phyloP scores from a whole-genome alignment of 2,113 vertebrate genomes.

The Saccopteryx leptura region DNA sequence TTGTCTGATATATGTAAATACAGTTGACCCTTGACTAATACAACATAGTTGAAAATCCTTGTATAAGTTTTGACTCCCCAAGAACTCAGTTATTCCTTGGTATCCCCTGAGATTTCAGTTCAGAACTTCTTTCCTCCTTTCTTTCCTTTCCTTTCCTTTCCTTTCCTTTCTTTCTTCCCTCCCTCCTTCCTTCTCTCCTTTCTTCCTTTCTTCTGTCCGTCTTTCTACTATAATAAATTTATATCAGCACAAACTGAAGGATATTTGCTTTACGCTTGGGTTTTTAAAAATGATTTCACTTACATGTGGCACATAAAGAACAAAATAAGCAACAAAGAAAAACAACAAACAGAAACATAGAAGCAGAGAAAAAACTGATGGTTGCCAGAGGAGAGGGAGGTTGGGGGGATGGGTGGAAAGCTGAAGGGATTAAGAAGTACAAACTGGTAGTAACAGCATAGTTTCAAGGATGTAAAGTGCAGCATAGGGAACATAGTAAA shows the following conservation, averaged over 20 bases:
- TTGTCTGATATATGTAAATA: neutral
- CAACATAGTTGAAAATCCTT: neutral
- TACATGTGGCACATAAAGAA: too few species aligned
- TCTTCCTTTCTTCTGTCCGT: neutral
- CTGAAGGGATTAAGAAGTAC: too few species aligned
- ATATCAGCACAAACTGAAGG: neutral
- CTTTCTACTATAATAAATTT: neutral
- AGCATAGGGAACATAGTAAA: too few species aligned
- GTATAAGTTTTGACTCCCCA: neutral
- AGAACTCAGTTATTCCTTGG: neutral
- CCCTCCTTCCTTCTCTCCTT: neutral
- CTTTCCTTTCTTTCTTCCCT: neutral
- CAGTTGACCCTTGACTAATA: neutral
- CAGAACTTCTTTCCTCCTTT: neutral
- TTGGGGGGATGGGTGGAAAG: too few species aligned
- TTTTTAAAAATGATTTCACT: too few species aligned
- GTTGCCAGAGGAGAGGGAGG: too few species aligned
- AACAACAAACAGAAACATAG: too few species aligned
- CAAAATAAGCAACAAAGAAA: too few species aligned
- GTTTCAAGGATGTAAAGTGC: too few species aligned
- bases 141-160: neutral
- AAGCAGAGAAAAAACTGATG: too few species aligned
- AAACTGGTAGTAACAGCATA: too few species aligned
- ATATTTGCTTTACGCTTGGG: neutral
- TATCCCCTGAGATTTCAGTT: neutral